These are phyloP conservation scores for Hassar affinis DNA, from an alignment of 2,113 vertebrate species.

Conservation along the genomic window DNA sequence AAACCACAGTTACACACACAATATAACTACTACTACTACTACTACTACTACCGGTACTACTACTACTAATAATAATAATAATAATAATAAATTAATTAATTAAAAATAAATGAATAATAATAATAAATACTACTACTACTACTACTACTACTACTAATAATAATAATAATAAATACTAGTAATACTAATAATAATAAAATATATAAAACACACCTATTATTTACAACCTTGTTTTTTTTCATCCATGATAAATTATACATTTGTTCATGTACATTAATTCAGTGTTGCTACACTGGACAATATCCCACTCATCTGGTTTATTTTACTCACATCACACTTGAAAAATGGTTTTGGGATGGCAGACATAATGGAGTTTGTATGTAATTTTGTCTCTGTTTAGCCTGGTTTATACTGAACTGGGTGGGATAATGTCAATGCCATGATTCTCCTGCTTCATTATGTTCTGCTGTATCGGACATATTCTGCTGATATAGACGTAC, in stretches of 20 bases:
- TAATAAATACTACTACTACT: too few relatives aligned
- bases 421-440: background rate
- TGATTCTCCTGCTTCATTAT: background rate
- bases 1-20: too few relatives aligned
- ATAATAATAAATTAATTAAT: too few relatives aligned
- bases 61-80: too few relatives aligned
- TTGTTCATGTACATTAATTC: conserved; percentile 2
- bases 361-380: background rate
- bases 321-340: background rate
- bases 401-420: background rate
- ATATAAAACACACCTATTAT: background rate
- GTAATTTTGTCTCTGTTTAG: background rate
- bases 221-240: background rate
- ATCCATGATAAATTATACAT: too few relatives aligned
- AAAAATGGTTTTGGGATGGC: background rate
- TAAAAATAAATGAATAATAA: background rate
- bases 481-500: background rate
- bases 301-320: background rate
- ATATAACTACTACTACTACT: too few relatives aligned
- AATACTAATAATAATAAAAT: too few relatives aligned
- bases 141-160: too few relatives aligned
- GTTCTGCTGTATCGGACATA: background rate
- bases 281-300: background rate
- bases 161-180: background rate
- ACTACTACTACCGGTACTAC: too few relatives aligned